Conservation (phyloP, 2,113 vertebrate genomes). For the Glaucomys volans region DNA sequence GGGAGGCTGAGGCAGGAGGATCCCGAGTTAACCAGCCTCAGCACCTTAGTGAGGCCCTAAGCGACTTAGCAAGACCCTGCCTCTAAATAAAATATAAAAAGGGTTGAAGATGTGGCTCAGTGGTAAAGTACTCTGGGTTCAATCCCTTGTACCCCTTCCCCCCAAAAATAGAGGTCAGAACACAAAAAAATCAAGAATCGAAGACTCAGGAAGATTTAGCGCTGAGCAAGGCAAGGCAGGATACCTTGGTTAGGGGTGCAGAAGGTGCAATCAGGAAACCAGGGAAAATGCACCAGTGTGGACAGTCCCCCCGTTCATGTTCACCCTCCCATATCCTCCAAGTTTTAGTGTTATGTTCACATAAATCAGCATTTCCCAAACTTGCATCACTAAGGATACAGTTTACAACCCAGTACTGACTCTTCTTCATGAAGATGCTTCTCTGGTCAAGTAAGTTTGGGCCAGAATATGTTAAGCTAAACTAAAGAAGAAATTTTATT, state of each 20-base stretch:
- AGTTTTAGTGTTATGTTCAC: not conserved
- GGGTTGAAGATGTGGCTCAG: too few relatives aligned
- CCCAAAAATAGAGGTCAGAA: not conserved
- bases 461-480: conserved; percentile 7
- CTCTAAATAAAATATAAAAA: too few relatives aligned
- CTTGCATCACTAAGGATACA: not conserved
- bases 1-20: too few relatives aligned
- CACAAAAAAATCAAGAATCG: not conserved
- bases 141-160: too few relatives aligned
- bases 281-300: too few relatives aligned
- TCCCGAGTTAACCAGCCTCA: too few relatives aligned
- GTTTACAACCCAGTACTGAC: not conserved
- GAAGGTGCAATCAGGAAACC: not conserved
- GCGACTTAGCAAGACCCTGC: too few relatives aligned
- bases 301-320: not conserved
- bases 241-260: too few relatives aligned
- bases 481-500: not conserved
- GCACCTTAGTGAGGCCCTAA: too few relatives aligned
- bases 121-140: too few relatives aligned
- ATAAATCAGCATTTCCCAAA: not conserved
- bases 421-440: not conserved
- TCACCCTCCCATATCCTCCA: accelerated
- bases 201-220: not conserved
- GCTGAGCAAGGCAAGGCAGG: not conserved
- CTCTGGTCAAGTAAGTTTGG: not conserved